A percentile compares a stretch with the other conserved stretches of the same genome.
Evolutionary conservation across 2,113 vertebrate genomes (phyloP).

Genomic region (Periophthalmus modestus): DNA sequence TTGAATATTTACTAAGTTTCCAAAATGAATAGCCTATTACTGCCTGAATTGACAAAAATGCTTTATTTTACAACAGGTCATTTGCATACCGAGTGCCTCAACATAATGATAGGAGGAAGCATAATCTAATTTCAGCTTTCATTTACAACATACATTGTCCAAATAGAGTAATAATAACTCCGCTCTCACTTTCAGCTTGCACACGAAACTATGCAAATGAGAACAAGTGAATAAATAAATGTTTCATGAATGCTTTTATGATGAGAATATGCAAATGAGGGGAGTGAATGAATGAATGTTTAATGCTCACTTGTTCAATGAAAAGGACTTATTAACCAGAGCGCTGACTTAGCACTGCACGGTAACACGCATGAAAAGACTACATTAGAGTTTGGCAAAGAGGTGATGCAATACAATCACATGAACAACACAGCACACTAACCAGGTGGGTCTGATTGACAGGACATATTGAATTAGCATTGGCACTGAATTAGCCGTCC

Average conservation of each 20-base stretch:
- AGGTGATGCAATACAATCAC: constrained; percentile 55
- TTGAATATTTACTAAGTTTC: background rate
- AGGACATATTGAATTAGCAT: constrained; percentile 45
- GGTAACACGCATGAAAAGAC: constrained; percentile 50
- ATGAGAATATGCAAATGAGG: constrained; percentile 74
- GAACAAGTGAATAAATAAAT: constrained; percentile 75
- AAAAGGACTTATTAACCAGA: constrained; percentile 76
- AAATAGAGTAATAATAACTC: constrained; percentile 56
- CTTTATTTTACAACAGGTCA: constrained; percentile 48
- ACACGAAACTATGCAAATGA: constrained; percentile 61
- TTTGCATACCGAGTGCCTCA: constrained; percentile 29
- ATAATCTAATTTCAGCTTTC: constrained; percentile 67
- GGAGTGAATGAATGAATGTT: constrained; percentile 76
- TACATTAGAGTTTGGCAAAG: constrained; percentile 56
- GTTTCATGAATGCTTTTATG: constrained; percentile 76
- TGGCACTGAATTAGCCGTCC: constrained; percentile 23
- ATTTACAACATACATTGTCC: constrained; percentile 59
- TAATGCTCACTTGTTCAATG: constrained; percentile 76
- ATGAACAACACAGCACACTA: constrained; percentile 59
- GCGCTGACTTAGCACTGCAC: constrained; percentile 69
- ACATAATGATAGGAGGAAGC: constrained; percentile 46
- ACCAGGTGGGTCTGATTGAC: constrained; percentile 63
- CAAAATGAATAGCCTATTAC: constrained; percentile 22
- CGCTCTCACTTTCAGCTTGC: constrained; percentile 30
- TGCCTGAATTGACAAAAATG: constrained; percentile 34